A percentile compares a stretch with the other conserved stretches of the same genome.
Evolutionary conservation across 1,140 invertebrate genomes (phyloP).

Genomic region (Scaptomyza montana): DNA sequence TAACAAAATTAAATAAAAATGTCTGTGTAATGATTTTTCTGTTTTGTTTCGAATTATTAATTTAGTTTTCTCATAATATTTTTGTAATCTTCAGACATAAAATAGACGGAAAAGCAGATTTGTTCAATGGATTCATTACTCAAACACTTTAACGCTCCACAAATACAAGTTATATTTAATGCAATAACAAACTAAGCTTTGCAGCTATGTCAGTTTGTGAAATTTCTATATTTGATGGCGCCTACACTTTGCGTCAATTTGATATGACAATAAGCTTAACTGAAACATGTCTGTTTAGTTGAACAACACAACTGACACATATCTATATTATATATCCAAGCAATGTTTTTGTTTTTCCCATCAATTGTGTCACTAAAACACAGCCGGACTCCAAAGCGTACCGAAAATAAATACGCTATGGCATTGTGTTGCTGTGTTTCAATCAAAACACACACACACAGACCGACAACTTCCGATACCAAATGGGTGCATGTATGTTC

Average conservation of each 20-base stretch:
- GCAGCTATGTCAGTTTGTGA: background rate
- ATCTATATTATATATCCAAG: conserved; percentile 4
- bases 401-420: conserved; percentile 59
- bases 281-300: conserved; percentile 44
- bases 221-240: background rate
- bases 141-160: no score
- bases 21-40: background rate
- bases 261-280: conserved; percentile 70
- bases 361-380: conserved; percentile 69
- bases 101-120: no score
- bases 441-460: conserved; percentile 15
- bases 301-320: conserved; percentile 21
- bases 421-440: conserved; percentile 14
- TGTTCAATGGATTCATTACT: no score
- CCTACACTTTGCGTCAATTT: conserved; percentile 46
- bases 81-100: no score
- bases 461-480: background rate
- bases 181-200: conserved; percentile 36
- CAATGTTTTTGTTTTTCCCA: conserved; percentile 72
- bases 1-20: background rate
- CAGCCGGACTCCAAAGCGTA: conserved; percentile 29
- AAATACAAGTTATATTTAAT: no score
- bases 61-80: no score
- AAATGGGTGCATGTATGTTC: background rate
- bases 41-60: background rate